Evolutionary conservation across 2,113 vertebrate genomes (phyloP), one percentile per base, ranked within the genome.

Genomic region (Hoplias malabaricus): DNA sequence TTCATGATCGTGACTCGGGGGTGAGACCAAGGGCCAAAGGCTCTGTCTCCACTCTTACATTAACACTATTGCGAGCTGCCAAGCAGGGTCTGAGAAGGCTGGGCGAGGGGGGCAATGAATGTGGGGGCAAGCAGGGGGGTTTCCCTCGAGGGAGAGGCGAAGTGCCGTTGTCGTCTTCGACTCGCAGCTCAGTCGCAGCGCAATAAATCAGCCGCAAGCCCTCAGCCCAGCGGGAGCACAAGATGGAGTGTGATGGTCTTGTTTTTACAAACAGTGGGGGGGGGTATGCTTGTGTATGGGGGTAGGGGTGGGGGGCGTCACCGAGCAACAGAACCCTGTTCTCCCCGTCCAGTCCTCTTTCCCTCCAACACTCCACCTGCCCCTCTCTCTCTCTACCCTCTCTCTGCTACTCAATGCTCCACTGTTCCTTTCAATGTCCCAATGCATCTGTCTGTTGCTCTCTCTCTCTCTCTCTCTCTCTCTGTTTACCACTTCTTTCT

Each of bases 231-330:
- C 70, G 90, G 90, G 92, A 92, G 86, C 79, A 53, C 88, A 91
- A 93, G 92, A 93, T 92, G 90, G 90, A 93, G 92, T 91, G 89
- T 91, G 91, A 93, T 92, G 90, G 90, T 91, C 91, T 92, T 92
- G 90, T 92, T 93, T 92, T 91, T 90, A 92, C 90, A 92, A 92
- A 92, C 90, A 92, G 90, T 90, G 84, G 90, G 91, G 90, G 90
- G 69, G 87, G n/a, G n/a, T n/a, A n/a, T n/a, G n/a, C n/a, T n/a
- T n/a, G n/a, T n/a, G n/a, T n/a, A n/a, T n/a, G n/a, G n/a, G n/a
- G n/a, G n/a, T n/a, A n/a, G 84, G 90, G 91, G 90, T 89, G 69
- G 87, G 89, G 88, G 90, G 85, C 88, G 87, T 90, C 84, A 84
- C 87, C 74, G 85, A 84, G 85, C 85, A 84, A 82, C 80, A 80